Conservation (phyloP, 2,113 vertebrate genomes). For the Genyomyrus donnyi region DNA sequence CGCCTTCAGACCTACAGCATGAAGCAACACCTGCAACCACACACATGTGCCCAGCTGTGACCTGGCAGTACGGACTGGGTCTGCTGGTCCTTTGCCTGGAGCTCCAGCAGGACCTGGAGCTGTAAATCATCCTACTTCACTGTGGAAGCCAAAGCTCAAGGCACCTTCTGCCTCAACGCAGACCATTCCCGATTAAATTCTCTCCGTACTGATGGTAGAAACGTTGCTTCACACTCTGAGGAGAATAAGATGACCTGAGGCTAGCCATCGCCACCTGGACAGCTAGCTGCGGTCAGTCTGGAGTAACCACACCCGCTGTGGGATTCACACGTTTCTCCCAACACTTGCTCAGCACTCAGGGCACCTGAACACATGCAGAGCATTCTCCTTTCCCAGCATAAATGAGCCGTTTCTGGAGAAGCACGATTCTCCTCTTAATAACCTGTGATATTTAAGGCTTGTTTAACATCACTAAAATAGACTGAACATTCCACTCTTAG, state of each 20-base stretch:
- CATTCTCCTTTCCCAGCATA: neutral
- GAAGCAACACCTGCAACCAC: neutral
- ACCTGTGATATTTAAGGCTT: neutral
- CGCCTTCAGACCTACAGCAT: neutral
- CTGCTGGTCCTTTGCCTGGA: neutral
- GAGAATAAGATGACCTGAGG: neutral
- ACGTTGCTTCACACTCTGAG: neutral
- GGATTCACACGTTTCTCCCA: neutral
- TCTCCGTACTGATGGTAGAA: neutral
- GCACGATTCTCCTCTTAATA: neutral
- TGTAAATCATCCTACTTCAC: neutral
- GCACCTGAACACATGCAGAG: neutral
- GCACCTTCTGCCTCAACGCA: neutral
- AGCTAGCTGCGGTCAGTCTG: neutral
- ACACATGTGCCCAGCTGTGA: neutral
- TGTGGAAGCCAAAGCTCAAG: neutral
- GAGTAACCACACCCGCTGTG: neutral
- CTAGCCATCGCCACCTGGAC: neutral
- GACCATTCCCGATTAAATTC: neutral
- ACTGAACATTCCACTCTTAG: slow-evolving; percentile 4
- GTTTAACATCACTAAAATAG: neutral
- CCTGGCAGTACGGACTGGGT: neutral
- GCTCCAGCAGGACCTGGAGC: neutral
- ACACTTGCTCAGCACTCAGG: neutral
- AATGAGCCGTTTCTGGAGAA: neutral